Evolutionary conservation across 2,113 vertebrate genomes (phyloP).

Genomic region (Misgurnus anguillicaudatus): DNA sequence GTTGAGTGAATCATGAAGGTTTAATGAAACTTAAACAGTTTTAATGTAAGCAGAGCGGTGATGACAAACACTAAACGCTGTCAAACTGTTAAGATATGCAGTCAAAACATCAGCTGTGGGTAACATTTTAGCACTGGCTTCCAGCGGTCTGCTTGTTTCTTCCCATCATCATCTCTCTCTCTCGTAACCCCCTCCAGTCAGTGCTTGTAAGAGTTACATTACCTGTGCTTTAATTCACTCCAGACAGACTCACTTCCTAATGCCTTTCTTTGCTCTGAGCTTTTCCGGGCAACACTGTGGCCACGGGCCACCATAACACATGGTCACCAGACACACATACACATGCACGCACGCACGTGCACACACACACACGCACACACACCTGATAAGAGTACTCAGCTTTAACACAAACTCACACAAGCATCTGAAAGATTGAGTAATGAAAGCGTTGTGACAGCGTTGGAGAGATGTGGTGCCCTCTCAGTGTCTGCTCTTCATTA

Average conservation of each 20-base stretch:
- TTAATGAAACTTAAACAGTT: conserved; percentile 68
- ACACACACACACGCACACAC: conserved; percentile 4
- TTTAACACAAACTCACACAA: conserved; percentile 5
- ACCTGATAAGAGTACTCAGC: conserved; percentile 49
- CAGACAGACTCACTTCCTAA: conserved; percentile 80
- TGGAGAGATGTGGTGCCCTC: conserved; percentile 45
- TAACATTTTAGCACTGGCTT: conserved; percentile 49
- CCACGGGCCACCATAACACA: conserved; percentile 70
- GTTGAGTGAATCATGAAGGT: conserved; percentile 65
- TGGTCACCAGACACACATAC: conserved; percentile 49
- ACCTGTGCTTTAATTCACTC: conserved; percentile 76
- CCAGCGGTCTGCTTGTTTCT: not conserved
- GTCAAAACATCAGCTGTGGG: conserved; percentile 65
- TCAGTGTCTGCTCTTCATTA: conserved; percentile 68
- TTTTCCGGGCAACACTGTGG: conserved; percentile 78
- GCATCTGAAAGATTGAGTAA: conserved; percentile 41
- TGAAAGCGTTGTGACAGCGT: conserved; percentile 32
- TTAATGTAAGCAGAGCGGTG: conserved; percentile 66
- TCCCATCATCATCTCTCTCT: conserved; percentile 17
- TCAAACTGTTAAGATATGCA: conserved; percentile 64
- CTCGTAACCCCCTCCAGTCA: conserved; percentile 58
- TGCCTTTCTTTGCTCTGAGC: conserved; percentile 77
- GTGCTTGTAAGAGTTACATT: conserved; percentile 75
- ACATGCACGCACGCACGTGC: conserved; percentile 30
- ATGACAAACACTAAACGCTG: conserved; percentile 63